Base-by-base conservation (phyloP, 1,140 invertebrate genomes). In the Sycobia sp. region DNA sequence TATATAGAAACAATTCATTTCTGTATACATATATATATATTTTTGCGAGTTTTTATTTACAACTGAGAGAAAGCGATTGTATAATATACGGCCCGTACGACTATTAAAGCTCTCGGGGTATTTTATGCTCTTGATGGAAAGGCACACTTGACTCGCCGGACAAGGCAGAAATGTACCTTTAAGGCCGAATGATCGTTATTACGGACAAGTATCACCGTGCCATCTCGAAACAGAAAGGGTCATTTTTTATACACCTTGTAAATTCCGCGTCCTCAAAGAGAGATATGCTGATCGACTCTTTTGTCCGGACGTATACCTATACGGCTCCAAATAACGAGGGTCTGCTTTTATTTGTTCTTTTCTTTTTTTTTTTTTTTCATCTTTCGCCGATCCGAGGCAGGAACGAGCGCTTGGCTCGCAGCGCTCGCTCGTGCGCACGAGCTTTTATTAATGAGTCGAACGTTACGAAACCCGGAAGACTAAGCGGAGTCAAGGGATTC, bases 171-270 rank as follows among this genome's bases (percentile, higher is more conserved):
- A n/a, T n/a, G n/a, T n/a, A n/a, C n/a, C n/a, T n/a, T n/a, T n/a
- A n/a, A n/a, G n/a, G n/a, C n/a, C n/a, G n/a, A 11, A 29, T 29
- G 23, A 51, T 36, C 16, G 23, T 51, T 38, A 38, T 51, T 51
- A 50, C 32, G 20, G 18, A 27, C 27, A 7, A 34, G n/a, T 50
- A 50, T 50, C 16, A 34, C 7, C 13, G 16, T 20, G 5, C n/a
- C 13, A 50, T 50, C n/a, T 11, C n/a, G 7, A 34, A 11, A 32
- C n/a, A 49, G 27, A 27, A 8, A 49, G 27, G 25, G n/a, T n/a
- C n/a, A 29, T 51, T 39, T 54, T 54, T 54, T 54, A 41, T 9
- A n/a, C n/a, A 2, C 11, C 29, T 54, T 54, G 25, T 41, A 27
- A 41, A 39, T 39, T 14, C 20, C 13, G 14, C n/a, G 23, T 36